These are phyloP conservation scores for Remorina albescens DNA, from an alignment of 2,797 vertebrate species.

Conservation along the genomic window DNA sequence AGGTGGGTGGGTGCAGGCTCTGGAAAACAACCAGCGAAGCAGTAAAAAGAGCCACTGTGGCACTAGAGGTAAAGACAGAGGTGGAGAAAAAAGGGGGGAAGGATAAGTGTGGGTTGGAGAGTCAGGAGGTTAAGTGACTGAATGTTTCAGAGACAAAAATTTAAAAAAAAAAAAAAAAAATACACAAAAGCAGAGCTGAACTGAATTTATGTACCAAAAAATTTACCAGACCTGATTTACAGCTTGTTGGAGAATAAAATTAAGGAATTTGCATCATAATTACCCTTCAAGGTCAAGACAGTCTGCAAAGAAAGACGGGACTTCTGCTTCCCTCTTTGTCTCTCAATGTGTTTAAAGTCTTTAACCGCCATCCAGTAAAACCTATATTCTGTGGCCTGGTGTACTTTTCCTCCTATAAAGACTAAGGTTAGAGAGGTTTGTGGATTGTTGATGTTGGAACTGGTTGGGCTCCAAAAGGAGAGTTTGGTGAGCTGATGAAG, in stretches of 20 bases:
- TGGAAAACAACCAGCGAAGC: conserved; percentile 29
- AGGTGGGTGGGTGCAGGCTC: not conserved
- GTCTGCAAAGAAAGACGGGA: not conserved
- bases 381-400: conserved; percentile 45
- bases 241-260: conserved; percentile 4
- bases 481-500: conserved; percentile 29
- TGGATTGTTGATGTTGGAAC: conserved; percentile 64
- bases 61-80: conserved; percentile 33
- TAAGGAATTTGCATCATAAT: conserved; percentile 33
- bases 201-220: not conserved
- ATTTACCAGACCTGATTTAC: conserved; percentile 33
- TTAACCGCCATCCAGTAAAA: conserved; percentile 40
- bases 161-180: too few species aligned
- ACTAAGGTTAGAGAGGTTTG: conserved; percentile 49
- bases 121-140: conserved; percentile 26
- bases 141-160: conserved; percentile 28
- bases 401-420: conserved; percentile 55
- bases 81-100: conserved; percentile 5
- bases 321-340: conserved; percentile 11
- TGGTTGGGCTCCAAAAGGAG: conserved; percentile 34
- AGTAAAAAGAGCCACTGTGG: conserved; percentile 44
- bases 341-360: conserved; percentile 28
- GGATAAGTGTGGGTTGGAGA: conserved; percentile 17
- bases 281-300: conserved; percentile 8
- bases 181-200: conserved; percentile 13